These are phyloP conservation scores for Rotaria magnacalcarata DNA, from an alignment of 2,888 invertebrate species.

Conservation along the genomic window DNA sequence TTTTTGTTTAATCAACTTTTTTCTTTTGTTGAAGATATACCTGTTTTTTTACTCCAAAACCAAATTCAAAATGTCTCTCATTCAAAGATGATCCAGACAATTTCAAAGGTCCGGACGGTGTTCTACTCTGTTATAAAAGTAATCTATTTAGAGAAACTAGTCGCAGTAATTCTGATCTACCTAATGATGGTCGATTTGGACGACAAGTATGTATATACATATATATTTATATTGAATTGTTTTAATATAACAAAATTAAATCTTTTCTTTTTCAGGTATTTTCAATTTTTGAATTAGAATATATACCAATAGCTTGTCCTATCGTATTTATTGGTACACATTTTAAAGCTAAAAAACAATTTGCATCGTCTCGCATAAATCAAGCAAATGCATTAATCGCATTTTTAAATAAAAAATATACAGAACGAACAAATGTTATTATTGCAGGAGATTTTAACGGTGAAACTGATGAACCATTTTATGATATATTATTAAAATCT, in stretches of 20 bases:
- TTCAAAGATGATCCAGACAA: not conserved
- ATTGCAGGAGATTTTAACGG: slow-evolving; percentile 21
- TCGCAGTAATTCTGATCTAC: not conserved
- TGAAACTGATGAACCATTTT: not conserved
- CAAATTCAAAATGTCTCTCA: not conserved
- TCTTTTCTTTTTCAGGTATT: not conserved
- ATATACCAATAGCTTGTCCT: not conserved
- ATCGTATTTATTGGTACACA: not conserved
- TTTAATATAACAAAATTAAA: too few relatives aligned
- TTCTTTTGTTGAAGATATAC: not conserved
- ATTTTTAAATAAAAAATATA: not conserved
- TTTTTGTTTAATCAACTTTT: not conserved
- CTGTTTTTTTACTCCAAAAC: not conserved
- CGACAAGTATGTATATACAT: not conserved
- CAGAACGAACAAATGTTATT: not conserved
- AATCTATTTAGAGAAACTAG: not conserved
- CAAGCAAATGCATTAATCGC: not conserved
- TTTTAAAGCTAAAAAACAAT: slow-evolving; percentile 36
- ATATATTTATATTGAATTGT: too few relatives aligned
- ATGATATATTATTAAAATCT: not conserved
- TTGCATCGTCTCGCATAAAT: not conserved
- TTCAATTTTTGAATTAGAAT: slow-evolving; percentile 12
- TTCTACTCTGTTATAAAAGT: not conserved
- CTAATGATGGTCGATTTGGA: not conserved
- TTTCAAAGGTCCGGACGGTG: slow-evolving; percentile 2